Base-by-base conservation (phyloP, 2,888 invertebrate species). In the Drosophila lacicola region DNA sequence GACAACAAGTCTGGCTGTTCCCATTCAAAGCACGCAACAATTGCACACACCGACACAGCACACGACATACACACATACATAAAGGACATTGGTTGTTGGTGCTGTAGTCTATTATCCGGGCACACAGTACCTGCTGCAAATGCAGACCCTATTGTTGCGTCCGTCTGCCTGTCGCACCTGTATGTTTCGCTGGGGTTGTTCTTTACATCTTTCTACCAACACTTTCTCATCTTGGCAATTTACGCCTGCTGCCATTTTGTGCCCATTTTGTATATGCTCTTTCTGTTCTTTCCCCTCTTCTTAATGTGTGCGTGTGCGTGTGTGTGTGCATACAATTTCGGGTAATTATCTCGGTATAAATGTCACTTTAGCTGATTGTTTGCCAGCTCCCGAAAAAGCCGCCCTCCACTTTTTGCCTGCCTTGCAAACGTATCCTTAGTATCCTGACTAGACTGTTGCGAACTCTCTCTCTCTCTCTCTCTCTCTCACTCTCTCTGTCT, bases 281-380 rank as follows among this genome's bases (percentile, higher is more conserved):
- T 21, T 10, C 10, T 14, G 33, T 56, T 11, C 29, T 13, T 39
- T 29, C 25, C n/a, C 25, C 10, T 10, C 17, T 36, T 14, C 13
- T 50, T n/a, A 39, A 9, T 47, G 21, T 19, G 29, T 47, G 42
- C 29, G 11, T 47, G 11, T 70, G 39, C 53, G 11, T 47, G 39
- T 61, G 37, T 60, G 58, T 61, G 51, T 65, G 62, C 54, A 75
- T 80, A 74, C 64, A 74, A 80, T 70, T 82, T 76, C 51, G 54
- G 72, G 61, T 85, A 82, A 82, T 85, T 88, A 82, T 82, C 74
- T 66, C 46, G 46, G 78, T 60, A 71, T 79, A 74, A 84, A 79
- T 80, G 79, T 81, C 75, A 78, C 86, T 88, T 79, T 72, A 70
- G 70, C 65, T 83, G 75, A 85, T 85, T 86, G 83, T 70, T 72